phyloP scores from a whole-genome alignment of 1,140 invertebrate species.

The Pachypeltis micranthus region DNA sequence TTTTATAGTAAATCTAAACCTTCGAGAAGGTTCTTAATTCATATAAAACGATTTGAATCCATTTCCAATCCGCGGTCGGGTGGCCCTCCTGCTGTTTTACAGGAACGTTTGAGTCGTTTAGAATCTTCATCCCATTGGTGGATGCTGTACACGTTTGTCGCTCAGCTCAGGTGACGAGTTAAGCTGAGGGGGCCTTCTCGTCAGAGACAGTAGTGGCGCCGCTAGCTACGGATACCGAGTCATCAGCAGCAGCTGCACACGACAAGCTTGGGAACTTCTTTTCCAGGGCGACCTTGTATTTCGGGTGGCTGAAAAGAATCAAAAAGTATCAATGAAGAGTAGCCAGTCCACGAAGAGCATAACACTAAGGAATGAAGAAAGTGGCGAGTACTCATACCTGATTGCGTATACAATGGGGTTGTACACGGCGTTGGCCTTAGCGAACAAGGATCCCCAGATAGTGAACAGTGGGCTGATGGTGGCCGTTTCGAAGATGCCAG shows the following conservation, averaged over 20 bases:
- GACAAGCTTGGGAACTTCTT: constrained; percentile 49
- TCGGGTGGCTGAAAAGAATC: constrained; percentile 50
- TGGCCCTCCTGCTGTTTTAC: no score
- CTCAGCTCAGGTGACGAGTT: background rate
- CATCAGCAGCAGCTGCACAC: constrained; percentile 21
- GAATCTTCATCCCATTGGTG: no score
- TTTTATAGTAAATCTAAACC: no score
- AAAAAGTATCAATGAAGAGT: background rate
- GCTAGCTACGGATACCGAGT: constrained; percentile 18
- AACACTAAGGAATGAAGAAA: background rate
- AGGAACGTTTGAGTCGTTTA: no score
- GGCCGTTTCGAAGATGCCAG: constrained; percentile 54
- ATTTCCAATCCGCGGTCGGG: no score
- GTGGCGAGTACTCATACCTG: constrained; percentile 38
- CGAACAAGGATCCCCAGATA: constrained; percentile 67
- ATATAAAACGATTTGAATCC: no score
- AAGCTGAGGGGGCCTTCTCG: constrained; percentile 9
- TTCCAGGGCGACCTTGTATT: constrained; percentile 56
- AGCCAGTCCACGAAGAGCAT: background rate
- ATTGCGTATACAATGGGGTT: constrained; percentile 75
- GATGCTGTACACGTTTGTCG: background rate
- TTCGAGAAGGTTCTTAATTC: no score
- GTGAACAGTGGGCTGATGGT: constrained; percentile 58
- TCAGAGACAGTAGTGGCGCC: constrained; percentile 24
- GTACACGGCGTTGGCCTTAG: constrained; percentile 65